phyloP scores from a whole-genome alignment of 2,888 invertebrate species.

The Rotaria socialis region DNA sequence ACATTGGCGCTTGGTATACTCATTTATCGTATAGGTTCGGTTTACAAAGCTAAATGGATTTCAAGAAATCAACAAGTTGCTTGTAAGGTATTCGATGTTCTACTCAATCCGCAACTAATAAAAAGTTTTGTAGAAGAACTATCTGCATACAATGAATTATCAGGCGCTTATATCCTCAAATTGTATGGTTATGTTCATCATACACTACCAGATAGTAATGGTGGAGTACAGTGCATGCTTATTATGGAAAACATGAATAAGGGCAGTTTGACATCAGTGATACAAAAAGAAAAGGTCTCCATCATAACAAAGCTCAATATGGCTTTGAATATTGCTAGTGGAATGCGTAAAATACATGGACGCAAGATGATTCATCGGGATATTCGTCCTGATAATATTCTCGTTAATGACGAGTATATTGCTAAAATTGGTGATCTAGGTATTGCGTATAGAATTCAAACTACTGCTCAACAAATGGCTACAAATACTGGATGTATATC shows the following conservation, averaged over 20 bases:
- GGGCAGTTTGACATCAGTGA: background rate
- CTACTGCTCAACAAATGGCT: background rate
- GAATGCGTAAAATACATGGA: background rate
- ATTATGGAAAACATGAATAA: slow-evolving; percentile 5
- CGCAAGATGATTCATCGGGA: background rate
- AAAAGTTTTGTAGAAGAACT: background rate
- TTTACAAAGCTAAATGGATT: background rate
- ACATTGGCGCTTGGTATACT: background rate
- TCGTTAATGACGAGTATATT: background rate
- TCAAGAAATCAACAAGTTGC: background rate
- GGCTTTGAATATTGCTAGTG: background rate
- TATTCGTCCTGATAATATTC: background rate
- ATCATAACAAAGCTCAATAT: background rate
- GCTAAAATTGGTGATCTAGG: slow-evolving; percentile 1
- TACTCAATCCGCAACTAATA: background rate
- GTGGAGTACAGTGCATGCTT: background rate
- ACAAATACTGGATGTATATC: background rate
- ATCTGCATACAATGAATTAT: background rate
- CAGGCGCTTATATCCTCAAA: background rate
- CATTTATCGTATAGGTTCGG: background rate
- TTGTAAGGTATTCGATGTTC: background rate
- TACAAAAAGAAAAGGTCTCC: background rate
- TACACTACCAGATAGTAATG: background rate
- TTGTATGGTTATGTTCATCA: background rate
- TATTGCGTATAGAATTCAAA: background rate